Conservation (phyloP, 2,888 invertebrate genomes). For the Hemicrepidius hirtus region DNA sequence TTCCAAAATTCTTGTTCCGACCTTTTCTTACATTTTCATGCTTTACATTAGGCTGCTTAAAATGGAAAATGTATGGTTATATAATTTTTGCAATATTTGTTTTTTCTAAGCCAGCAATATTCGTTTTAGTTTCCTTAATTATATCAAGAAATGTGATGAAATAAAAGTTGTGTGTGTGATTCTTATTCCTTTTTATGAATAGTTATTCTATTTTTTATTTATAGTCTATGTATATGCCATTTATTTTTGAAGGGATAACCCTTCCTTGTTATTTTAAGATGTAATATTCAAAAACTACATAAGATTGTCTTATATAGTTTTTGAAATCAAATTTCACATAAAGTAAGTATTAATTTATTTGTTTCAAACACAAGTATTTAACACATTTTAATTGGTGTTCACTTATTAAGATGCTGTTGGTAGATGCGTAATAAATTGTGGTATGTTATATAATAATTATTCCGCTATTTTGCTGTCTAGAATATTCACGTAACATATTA, state of each 20-base stretch:
- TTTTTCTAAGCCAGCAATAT: constrained; percentile 39
- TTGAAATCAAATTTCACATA: background rate
- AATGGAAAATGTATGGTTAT: constrained; percentile 19
- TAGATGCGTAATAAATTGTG: constrained; percentile 34
- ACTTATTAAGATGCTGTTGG: constrained; percentile 22
- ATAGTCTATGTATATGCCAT: constrained; percentile 23
- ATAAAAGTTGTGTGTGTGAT: constrained; percentile 30
- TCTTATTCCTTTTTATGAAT: constrained; percentile 23
- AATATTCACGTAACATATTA: constrained; percentile 28
- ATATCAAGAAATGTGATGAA: constrained; percentile 39
- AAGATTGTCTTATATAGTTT: constrained; percentile 3
- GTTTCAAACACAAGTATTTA: constrained; percentile 18
- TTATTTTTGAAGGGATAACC: constrained; percentile 18
- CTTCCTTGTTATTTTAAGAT: constrained; percentile 1
- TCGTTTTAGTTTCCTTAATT: constrained; percentile 34
- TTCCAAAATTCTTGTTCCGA: background rate
- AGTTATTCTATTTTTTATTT: constrained; percentile 35
- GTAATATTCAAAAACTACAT: constrained; percentile 2
- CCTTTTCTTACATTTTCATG: constrained; percentile 19
- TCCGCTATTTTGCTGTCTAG: constrained; percentile 26
- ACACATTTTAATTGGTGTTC: constrained; percentile 19
- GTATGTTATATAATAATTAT: constrained; percentile 26
- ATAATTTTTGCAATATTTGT: constrained; percentile 43
- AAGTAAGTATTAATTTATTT: constrained; percentile 18
- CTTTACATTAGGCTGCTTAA: constrained; percentile 35